A percentile compares a stretch with the other conserved stretches of the same genome.
These are phyloP conservation scores for Zaprionus bogoriensis DNA, from an alignment of 2,888 invertebrate species.

Conservation along the genomic window DNA sequence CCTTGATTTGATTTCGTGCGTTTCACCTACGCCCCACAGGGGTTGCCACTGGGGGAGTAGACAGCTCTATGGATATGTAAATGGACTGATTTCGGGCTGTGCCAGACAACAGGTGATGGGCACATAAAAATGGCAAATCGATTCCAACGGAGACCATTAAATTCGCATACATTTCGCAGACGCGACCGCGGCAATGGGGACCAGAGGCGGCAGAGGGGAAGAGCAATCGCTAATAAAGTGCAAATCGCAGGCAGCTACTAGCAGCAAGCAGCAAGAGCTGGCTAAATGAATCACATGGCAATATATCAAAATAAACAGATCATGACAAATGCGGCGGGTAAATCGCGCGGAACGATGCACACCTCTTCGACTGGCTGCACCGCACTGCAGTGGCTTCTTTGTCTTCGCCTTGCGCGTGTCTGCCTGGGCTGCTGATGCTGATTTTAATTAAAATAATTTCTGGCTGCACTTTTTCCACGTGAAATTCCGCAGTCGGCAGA, in stretches of 20 bases:
- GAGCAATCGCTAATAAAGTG: constrained; percentile 58
- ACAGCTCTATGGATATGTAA: constrained; percentile 65
- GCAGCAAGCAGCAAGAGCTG: constrained; percentile 11
- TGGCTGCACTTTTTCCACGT: constrained; percentile 68
- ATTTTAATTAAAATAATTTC: constrained; percentile 73
- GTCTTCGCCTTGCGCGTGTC: background rate
- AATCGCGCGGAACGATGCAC: constrained; percentile 59
- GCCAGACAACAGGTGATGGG: constrained; percentile 65
- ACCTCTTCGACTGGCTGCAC: constrained; percentile 42
- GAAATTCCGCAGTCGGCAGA: constrained; percentile 58
- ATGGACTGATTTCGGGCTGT: constrained; percentile 23
- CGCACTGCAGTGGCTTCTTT: constrained; percentile 12
- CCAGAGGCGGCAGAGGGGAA: too few relatives aligned
- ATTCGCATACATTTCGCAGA: constrained; percentile 32
- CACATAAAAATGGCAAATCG: constrained; percentile 63
- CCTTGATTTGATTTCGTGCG: constrained; percentile 70
- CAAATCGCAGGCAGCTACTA: constrained; percentile 43
- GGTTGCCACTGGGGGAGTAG: constrained; percentile 2
- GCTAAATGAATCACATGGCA: constrained; percentile 62
- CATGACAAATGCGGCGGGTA: constrained; percentile 70
- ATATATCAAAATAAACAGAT: constrained; percentile 74
- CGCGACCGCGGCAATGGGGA: background rate
- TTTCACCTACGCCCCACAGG: constrained; percentile 48
- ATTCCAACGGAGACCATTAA: constrained; percentile 40
- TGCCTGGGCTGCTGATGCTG: constrained; percentile 9